These are phyloP conservation scores for Polymixis lichenea DNA, from an alignment of 2,888 invertebrate genomes.

Conservation along the genomic window DNA sequence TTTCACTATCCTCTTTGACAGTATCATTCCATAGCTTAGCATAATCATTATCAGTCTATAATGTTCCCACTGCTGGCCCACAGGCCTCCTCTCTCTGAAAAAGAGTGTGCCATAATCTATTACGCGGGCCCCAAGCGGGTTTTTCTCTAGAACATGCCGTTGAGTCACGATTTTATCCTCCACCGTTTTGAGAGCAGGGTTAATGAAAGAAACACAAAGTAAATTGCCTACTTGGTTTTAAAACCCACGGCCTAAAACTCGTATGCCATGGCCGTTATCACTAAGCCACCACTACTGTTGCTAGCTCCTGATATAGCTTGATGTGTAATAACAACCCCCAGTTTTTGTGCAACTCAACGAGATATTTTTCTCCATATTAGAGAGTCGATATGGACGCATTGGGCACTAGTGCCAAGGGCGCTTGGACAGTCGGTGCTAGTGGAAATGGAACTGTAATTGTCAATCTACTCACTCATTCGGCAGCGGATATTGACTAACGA, in stretches of 20 bases:
- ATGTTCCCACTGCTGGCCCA: too few species aligned
- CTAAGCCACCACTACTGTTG: too few species aligned
- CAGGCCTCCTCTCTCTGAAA: too few species aligned
- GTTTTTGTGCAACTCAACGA: neutral
- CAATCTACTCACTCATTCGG: constrained; percentile 77
- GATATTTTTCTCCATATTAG: constrained; percentile 23
- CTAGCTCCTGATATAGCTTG: neutral
- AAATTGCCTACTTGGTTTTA: rapidly evolving
- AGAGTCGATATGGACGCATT: constrained; percentile 12
- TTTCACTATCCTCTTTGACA: neutral
- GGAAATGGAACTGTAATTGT: constrained; percentile 83
- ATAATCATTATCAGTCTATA: too few species aligned
- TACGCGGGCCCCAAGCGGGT: too few species aligned
- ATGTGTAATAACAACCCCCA: neutral
- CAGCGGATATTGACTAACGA: constrained; percentile 78
- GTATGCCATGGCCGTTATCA: too few species aligned
- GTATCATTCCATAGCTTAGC: neutral
- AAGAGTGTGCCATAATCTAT: too few species aligned
- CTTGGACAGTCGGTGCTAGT: constrained; percentile 55
- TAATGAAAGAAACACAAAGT: too few species aligned
- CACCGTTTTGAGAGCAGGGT: too few species aligned
- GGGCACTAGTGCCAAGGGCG: constrained; percentile 54
- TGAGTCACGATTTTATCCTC: too few species aligned
- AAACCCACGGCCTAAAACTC: too few species aligned
- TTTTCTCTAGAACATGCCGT: too few species aligned